A percentile compares a stretch with the other conserved stretches of the same genome.
phyloP scores from a whole-genome alignment of 2,113 vertebrate species.

The Tangachromis dhanisi region DNA sequence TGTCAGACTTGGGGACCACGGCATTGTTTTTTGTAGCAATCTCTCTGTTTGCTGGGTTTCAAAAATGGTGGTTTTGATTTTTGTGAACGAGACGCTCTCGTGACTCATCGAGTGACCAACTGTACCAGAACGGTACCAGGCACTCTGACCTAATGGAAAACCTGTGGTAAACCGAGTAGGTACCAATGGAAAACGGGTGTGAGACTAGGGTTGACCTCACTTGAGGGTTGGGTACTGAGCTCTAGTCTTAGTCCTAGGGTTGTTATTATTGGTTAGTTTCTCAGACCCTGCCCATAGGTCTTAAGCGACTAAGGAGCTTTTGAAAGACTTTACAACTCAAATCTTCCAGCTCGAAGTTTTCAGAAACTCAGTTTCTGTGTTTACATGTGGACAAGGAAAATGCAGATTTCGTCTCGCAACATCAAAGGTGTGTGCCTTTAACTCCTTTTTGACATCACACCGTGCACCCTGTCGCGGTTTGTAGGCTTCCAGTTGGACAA shows the following conservation, averaged over 20 bases:
- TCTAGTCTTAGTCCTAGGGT: not conserved
- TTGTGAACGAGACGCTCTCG: not conserved
- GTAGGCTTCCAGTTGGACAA: too few species aligned
- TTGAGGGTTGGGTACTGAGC: not conserved
- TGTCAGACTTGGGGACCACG: not conserved
- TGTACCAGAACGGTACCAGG: not conserved
- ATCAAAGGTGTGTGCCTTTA: not conserved
- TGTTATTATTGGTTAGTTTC: not conserved
- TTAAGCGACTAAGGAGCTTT: not conserved
- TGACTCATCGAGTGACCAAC: not conserved
- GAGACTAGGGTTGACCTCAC: not conserved
- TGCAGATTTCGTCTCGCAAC: rapidly evolving
- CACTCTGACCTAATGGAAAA: not conserved
- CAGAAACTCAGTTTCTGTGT: not conserved
- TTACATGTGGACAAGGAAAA: not conserved
- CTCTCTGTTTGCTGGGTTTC: not conserved
- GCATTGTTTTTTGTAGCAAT: not conserved
- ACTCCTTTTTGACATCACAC: not conserved
- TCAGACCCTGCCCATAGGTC: not conserved
- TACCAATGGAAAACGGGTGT: not conserved
- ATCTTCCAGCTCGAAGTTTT: not conserved
- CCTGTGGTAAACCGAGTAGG: not conserved
- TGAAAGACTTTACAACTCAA: not conserved
- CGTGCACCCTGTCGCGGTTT: too few species aligned
- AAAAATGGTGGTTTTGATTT: not conserved